A percentile compares a stretch with the other conserved stretches of the same genome.
These are phyloP conservation scores for Platyura marginata DNA, from an alignment of 1,140 invertebrate genomes.

Conservation along the genomic window DNA sequence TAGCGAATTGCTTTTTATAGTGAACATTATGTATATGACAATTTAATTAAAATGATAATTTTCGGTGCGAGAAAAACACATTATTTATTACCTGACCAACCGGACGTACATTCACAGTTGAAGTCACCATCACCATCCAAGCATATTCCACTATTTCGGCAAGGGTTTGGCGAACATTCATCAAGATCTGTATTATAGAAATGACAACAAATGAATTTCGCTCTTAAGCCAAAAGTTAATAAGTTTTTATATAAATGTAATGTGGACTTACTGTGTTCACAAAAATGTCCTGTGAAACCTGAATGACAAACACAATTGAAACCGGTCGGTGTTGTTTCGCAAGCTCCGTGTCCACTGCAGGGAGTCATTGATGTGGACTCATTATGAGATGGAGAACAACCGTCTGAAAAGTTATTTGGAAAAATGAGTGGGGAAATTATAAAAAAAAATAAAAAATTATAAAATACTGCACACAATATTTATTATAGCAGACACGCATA, in stretches of 20 bases:
- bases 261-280: constrained; percentile 47
- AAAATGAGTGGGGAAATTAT: no score
- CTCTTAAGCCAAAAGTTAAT: background rate
- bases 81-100: constrained; percentile 46
- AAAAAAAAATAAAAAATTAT: no score
- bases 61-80: no score
- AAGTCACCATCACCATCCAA: constrained; percentile 53
- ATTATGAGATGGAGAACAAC: constrained; percentile 21
- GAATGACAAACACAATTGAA: constrained; percentile 54
- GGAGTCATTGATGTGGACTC: constrained; percentile 22
- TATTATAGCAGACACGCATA: no score
- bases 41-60: no score
- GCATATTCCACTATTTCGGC: constrained; percentile 59
- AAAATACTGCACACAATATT: no score
- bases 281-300: constrained; percentile 57
- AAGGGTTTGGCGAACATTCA: constrained; percentile 56
- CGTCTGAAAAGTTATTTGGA: constrained; percentile 14
- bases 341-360: constrained; percentile 66
- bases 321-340: constrained; percentile 38
- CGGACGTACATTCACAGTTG: constrained; percentile 50
- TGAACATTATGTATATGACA: no score
- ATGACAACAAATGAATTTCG: background rate
- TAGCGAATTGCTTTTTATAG: no score
- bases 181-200: constrained; percentile 44
- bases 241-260: background rate